phyloP scores from a whole-genome alignment of 2,797 vertebrate genomes.

The Lepidocolaptes lacrymiger region DNA sequence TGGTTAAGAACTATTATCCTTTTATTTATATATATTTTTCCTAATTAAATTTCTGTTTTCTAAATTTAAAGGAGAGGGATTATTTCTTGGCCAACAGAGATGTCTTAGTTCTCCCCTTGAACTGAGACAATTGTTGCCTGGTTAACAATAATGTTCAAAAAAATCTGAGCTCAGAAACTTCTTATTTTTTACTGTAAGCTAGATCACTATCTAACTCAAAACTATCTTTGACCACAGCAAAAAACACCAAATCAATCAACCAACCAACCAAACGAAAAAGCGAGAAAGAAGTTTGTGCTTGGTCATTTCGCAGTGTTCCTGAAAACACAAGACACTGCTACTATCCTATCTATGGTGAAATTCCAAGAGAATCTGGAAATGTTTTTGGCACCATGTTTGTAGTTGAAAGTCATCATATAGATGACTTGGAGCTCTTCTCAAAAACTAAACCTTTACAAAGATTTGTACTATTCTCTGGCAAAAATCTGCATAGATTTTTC shows the following conservation, averaged over 20 bases:
- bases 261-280: background rate
- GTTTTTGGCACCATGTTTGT: background rate
- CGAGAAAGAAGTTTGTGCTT: background rate
- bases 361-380: background rate
- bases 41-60: no score
- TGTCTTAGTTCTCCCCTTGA: no score
- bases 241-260: background rate
- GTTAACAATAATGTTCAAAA: background rate
- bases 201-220: background rate
- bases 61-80: no score
- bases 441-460: slow-evolving; percentile 49
- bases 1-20: no score
- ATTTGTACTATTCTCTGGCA: background rate
- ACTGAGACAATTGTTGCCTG: background rate
- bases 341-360: background rate
- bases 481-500: slow-evolving; percentile 33
- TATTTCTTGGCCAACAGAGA: no score
- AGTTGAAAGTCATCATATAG: background rate
- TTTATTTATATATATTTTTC: no score
- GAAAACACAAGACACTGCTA: background rate
- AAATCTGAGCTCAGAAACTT: background rate
- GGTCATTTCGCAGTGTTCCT: background rate
- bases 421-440: background rate
- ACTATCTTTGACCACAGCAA: background rate
- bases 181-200: background rate